Conservation (phyloP, 1,140 invertebrate species). For the Hestina assimilis region DNA sequence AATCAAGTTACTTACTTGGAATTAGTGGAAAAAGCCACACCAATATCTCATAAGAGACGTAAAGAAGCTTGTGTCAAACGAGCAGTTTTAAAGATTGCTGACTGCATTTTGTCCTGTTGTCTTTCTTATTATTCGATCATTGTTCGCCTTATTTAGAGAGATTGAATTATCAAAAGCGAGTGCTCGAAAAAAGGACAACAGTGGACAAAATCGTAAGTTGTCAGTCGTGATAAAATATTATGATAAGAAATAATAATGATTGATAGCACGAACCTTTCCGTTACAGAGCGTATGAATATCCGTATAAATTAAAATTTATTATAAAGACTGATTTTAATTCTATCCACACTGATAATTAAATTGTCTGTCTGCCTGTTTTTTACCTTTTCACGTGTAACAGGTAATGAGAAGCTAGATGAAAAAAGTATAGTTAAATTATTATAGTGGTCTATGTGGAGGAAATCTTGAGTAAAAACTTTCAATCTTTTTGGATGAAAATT, state of each 20-base stretch:
- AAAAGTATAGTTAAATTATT: no score
- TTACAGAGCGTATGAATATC: no score
- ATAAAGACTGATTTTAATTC: no score
- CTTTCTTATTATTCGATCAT: constrained; percentile 6
- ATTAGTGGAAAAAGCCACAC: constrained; percentile 8
- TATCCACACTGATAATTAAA: no score
- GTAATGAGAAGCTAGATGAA: no score
- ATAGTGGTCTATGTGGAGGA: no score
- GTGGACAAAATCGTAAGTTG: constrained; percentile 3
- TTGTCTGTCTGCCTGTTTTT: no score
- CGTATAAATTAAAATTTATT: no score
- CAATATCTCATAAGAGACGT: constrained; percentile 1
- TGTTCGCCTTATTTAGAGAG: constrained; percentile 31
- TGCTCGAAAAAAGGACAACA: constrained; percentile 23
- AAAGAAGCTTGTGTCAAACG: constrained; percentile 16
- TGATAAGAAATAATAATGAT: background rate
- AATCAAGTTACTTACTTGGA: constrained; percentile 11
- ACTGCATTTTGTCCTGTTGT: constrained; percentile 1
- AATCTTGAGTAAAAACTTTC: no score
- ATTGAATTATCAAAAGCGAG: constrained; percentile 46
- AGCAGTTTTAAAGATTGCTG: constrained; percentile 7
- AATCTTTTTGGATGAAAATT: no score
- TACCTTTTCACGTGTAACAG: no score
- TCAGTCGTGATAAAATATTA: background rate
- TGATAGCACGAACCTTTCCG: background rate